Evolutionary conservation across 92 coral and sea anemone genomes (phyloP).

Genomic region (Metridium senile): DNA sequence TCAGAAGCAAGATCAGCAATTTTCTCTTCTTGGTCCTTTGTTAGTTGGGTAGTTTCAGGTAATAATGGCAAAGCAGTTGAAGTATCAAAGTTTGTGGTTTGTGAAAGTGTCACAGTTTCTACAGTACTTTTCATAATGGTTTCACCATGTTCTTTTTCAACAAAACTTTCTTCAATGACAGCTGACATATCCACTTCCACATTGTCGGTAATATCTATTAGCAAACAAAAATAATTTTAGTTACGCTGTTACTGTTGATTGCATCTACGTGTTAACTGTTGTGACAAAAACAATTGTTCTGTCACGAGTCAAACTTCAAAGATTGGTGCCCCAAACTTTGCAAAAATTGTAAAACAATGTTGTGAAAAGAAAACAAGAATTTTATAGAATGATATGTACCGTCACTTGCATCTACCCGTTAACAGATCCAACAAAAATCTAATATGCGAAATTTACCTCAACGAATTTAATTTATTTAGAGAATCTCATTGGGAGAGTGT

Average conservation of each 20-base stretch:
- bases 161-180: constrained; percentile 8
- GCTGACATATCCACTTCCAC: neutral
- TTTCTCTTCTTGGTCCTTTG: neutral
- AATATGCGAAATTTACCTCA: too few species aligned
- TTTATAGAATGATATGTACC: too few species aligned
- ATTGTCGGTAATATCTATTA: constrained; percentile 7
- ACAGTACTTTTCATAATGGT: constrained; percentile 9
- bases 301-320: too few species aligned
- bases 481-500: too few species aligned
- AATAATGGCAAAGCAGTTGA: constrained; percentile 20
- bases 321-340: too few species aligned
- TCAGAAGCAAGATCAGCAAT: neutral
- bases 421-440: too few species aligned
- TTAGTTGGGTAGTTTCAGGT: constrained; percentile 10
- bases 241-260: too few species aligned
- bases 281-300: too few species aligned
- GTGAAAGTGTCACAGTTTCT: constrained; percentile 35
- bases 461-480: too few species aligned
- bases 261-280: too few species aligned
- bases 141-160: constrained; percentile 5
- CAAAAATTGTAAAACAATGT: constrained; percentile 26
- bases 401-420: too few species aligned
- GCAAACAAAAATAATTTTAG: neutral
- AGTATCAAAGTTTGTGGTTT: constrained; percentile 26
- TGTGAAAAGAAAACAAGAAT: too few species aligned